These are phyloP conservation scores for Rhipidura dahli DNA, from an alignment of 2,113 vertebrate genomes.

Conservation along the genomic window DNA sequence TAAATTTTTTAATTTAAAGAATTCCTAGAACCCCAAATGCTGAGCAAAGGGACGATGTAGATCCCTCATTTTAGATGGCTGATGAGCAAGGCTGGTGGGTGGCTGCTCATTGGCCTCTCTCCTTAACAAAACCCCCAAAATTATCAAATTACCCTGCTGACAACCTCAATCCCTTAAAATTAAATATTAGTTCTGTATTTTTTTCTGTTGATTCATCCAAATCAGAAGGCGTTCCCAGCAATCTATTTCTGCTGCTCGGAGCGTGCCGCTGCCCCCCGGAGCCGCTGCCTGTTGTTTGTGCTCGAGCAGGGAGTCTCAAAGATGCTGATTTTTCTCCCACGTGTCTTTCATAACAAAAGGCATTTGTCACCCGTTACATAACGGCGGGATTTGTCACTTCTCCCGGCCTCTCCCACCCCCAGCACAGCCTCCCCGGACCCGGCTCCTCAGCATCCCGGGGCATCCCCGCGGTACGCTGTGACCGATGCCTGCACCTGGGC, in stretches of 20 bases:
- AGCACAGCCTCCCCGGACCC: background rate
- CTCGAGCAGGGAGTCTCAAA: background rate
- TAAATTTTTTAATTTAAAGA: background rate
- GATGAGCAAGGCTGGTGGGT: background rate
- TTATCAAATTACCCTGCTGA: background rate
- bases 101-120: background rate
- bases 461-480: fast-evolving
- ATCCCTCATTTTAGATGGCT: background rate
- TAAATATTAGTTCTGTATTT: background rate
- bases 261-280: background rate
- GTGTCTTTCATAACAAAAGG: conserved; percentile 58
- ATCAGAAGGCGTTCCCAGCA: background rate
- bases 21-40: background rate
- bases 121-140: background rate
- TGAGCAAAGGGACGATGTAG: background rate
- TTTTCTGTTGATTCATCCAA: background rate
- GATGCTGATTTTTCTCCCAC: conserved; percentile 45
- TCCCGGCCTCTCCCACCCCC: background rate
- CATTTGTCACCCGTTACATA: conserved; percentile 38
- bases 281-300: conserved; percentile 16
- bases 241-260: background rate
- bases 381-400: background rate
- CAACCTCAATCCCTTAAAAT: background rate
- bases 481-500: background rate
- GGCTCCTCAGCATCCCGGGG: background rate